Percentiles rank a stretch among this genome's conserved stretches.
These are phyloP conservation scores for Ectobius pallidus DNA, from an alignment of 2,888 invertebrate species.

Conservation along the genomic window DNA sequence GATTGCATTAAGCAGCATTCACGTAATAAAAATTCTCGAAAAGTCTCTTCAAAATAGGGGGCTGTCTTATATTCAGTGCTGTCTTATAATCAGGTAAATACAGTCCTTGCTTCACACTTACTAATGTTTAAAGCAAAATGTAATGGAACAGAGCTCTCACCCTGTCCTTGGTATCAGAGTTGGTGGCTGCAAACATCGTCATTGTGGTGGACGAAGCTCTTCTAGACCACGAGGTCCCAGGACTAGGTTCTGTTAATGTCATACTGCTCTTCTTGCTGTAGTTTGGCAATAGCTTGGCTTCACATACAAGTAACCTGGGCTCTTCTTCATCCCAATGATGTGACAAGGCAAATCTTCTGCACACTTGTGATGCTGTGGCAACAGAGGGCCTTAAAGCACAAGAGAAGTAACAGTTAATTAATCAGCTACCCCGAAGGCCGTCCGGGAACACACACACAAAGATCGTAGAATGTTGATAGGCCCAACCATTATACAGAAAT, in stretches of 20 bases:
- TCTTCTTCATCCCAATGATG: slow-evolving; percentile 90
- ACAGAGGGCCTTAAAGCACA: background rate
- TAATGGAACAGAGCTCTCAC: background rate
- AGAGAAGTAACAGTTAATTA: too few species aligned
- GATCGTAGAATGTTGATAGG: too few species aligned
- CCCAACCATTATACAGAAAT: too few species aligned
- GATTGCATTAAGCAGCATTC: too few species aligned
- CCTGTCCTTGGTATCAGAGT: background rate
- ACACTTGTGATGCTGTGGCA: background rate
- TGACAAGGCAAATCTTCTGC: slow-evolving; percentile 61
- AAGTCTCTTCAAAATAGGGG: too few species aligned
- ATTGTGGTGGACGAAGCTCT: slow-evolving; percentile 40
- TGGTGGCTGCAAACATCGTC: slow-evolving; percentile 23
- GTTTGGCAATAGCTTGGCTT: slow-evolving; percentile 66
- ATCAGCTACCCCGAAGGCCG: too few species aligned
- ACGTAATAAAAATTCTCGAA: too few species aligned
- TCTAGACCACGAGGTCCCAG: slow-evolving; percentile 40
- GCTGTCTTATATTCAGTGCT: too few species aligned
- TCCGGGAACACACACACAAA: too few species aligned
- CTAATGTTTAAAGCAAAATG: too few species aligned
- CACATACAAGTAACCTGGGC: slow-evolving; percentile 82
- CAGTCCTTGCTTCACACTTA: too few species aligned
- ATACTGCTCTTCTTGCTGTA: slow-evolving; percentile 6
- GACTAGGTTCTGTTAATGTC: background rate
- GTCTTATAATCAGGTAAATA: too few species aligned